Conservation (phyloP, 1,140 invertebrate species). For the Drosophila erecta region DNA sequence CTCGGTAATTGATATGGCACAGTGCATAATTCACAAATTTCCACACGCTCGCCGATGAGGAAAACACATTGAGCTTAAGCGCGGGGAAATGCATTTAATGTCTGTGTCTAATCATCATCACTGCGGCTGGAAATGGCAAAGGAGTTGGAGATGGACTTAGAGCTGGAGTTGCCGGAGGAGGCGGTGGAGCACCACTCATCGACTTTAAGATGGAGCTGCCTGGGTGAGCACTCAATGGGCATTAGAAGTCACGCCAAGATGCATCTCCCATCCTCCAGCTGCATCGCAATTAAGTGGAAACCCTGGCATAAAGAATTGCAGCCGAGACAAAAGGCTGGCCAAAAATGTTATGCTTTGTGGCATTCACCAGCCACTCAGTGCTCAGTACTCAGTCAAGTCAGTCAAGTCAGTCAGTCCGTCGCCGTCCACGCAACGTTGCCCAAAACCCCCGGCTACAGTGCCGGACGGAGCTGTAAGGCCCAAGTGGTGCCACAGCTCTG, state of each 20-base stretch:
- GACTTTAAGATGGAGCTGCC: constrained; percentile 35
- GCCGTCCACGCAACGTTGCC: constrained; percentile 35
- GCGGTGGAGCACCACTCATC: constrained; percentile 8
- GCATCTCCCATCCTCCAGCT: constrained; percentile 34
- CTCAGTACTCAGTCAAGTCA: constrained; percentile 2
- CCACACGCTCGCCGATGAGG: constrained; percentile 37
- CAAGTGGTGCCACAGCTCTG: neutral
- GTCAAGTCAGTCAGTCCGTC: constrained; percentile 23
- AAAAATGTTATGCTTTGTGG: constrained; percentile 63
- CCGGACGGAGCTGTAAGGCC: constrained; percentile 1
- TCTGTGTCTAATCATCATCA: constrained; percentile 56
- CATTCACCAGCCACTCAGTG: constrained; percentile 41
- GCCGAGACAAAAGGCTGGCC: constrained; percentile 45
- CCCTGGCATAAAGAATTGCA: constrained; percentile 40
- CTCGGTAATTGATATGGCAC: constrained; percentile 50
- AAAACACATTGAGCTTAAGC: neutral
- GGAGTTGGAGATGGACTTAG: neutral
- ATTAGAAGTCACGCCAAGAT: constrained; percentile 66
- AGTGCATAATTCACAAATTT: constrained; percentile 54
- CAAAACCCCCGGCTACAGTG: constrained; percentile 33
- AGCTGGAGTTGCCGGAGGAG: neutral
- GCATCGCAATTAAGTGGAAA: constrained; percentile 56
- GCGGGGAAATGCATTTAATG: constrained; percentile 57
- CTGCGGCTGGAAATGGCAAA: constrained; percentile 8
- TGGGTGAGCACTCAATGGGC: constrained; percentile 57